Percentiles rank a stretch among this genome's conserved stretches.
These are phyloP conservation scores for Archegozetes longisetosus DNA, from an alignment of 1,140 invertebrate species.

Conservation along the genomic window DNA sequence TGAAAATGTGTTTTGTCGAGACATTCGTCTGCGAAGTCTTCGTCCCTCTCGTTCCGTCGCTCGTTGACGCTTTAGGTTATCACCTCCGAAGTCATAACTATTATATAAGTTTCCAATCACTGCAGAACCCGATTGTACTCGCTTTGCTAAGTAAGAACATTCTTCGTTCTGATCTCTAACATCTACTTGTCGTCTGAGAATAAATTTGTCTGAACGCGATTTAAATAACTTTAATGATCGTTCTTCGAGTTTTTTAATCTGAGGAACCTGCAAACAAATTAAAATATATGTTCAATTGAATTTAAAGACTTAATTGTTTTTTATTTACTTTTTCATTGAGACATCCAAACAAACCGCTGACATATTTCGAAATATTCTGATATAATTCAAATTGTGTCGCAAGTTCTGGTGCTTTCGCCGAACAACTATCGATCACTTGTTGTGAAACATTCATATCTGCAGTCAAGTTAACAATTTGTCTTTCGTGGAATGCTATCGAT, in stretches of 20 bases:
- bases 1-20: neutral
- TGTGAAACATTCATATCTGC: neutral
- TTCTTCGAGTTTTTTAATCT: slow-evolving; percentile 1
- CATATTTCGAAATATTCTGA: too few species aligned
- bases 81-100: slow-evolving; percentile 6
- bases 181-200: neutral
- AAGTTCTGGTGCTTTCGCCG: too few species aligned
- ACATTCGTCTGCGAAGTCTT: neutral
- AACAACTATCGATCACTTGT: too few species aligned
- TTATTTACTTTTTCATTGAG: too few species aligned
- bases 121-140: neutral
- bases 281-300: too few species aligned
- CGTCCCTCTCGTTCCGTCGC: neutral
- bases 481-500: neutral
- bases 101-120: slow-evolving; percentile 10
- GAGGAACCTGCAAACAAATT: too few species aligned
- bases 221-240: neutral
- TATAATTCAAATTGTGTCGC: too few species aligned
- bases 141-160: neutral
- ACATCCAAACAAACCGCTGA: too few species aligned
- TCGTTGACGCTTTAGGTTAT: slow-evolving; percentile 5
- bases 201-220: neutral
- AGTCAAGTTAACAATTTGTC: neutral
- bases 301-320: too few species aligned
- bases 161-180: neutral